A percentile compares a stretch with the other conserved stretches of the same genome.
Evolutionary conservation across 2,113 vertebrate genomes (phyloP).

Genomic region (Prunella fulvescens): DNA sequence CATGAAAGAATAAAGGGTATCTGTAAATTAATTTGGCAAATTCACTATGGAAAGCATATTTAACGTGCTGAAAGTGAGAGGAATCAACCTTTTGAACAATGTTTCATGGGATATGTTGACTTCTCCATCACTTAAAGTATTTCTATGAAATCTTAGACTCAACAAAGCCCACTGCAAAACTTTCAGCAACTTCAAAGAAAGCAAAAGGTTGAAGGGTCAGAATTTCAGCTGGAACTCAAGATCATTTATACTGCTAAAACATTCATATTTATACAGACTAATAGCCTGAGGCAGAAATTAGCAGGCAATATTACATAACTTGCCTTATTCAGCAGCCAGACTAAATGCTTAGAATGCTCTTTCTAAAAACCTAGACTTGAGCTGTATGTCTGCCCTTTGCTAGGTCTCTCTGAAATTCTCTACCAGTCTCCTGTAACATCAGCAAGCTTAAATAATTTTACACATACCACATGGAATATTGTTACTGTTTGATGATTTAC

Average conservation of each 20-base stretch:
- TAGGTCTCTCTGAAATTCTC: neutral
- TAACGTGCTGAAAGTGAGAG: neutral
- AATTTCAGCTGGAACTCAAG: neutral
- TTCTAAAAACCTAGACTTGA: neutral
- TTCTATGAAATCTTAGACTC: constrained; percentile 16
- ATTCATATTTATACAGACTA: neutral
- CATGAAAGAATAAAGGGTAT: neutral
- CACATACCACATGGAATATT: neutral
- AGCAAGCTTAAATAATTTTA: neutral
- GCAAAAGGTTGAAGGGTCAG: constrained; percentile 11
- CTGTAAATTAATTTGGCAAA: neutral
- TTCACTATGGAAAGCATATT: neutral
- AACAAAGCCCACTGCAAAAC: neutral
- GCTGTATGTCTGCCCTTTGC: neutral
- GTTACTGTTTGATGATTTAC: neutral
- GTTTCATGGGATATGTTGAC: neutral
- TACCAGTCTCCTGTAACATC: neutral
- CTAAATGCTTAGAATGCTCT: neutral
- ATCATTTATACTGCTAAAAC: neutral
- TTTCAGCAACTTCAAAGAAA: constrained; percentile 20
- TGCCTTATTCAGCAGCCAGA: neutral
- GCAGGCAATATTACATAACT: neutral
- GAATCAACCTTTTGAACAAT: neutral
- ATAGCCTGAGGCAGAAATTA: neutral
- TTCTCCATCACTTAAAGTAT: neutral